Evolutionary conservation across 2,888 invertebrate species (phyloP), one percentile per base, ranked within the genome.

Genomic region (Melanostoma mellinum): DNA sequence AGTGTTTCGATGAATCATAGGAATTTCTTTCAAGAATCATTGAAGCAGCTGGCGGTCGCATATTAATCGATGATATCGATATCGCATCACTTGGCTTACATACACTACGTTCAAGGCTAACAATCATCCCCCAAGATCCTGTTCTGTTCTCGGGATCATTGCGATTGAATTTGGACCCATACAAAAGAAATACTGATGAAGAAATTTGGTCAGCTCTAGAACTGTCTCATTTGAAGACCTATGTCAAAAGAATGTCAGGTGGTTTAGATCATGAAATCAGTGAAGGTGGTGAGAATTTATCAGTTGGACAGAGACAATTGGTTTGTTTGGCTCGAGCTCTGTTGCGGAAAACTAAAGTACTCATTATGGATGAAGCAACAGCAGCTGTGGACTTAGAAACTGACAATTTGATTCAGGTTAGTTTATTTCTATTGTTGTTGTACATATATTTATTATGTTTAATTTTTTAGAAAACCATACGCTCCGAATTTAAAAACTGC

Each of bases 51-150:
- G 93, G 93, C 86, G 98, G 98, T 42, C 93, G 93, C 87, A 98
- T 98, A 87, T 89, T 94, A 74, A 97, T 98, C 88, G 98, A 98
- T 91, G 96, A 94, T 56, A 92, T 96, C 61, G 96, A 97, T 89
- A 95, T 98, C 86, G 92, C 96, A 5, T 93, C 93, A 60, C 92
- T 98, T 87, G 98, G 98, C 20, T 93, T 98, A 55, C 98, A 98
- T 91, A 95, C 95, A 88, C 92, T 98, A 85, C 93, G 98, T 74
- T 95, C 96, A 6, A 94, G 95, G 86, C 93, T 97, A 87, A 97
- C 97, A 50, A 97, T 97, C 88, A 97, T 96, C 90, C 95, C 96
- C 52, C 96, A 99, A 93, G 99, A 99, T 92, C 98, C 98, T 0
- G 97, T 98, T 56, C 93, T 99, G 79, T 99, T 99, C 92, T 97